A percentile compares a stretch with the other conserved stretches of the same genome.
These are phyloP conservation scores for Meloidogyne hapla DNA, from an alignment of 1,140 invertebrate genomes.

Conservation along the genomic window DNA sequence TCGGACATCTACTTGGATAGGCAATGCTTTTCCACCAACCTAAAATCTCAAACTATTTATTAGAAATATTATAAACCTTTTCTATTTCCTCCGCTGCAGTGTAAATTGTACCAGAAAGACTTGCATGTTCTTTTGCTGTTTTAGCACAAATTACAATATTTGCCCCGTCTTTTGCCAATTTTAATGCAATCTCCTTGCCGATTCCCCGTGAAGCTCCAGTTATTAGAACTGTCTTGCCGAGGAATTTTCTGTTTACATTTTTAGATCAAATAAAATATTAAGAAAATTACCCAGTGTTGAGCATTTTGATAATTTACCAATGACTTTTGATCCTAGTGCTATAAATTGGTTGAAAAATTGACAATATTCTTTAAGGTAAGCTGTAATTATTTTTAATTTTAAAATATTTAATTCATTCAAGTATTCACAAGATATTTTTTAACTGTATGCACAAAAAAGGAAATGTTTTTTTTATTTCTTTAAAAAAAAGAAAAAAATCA, in stretches of 20 bases:
- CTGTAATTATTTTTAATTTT: no score
- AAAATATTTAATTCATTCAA: background rate
- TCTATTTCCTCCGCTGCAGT: conserved; percentile 90
- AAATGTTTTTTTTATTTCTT: background rate
- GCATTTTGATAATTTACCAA: conserved; percentile 2
- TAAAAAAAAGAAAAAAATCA: no score
- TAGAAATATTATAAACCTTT: conserved; percentile 52
- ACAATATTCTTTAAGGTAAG: no score
- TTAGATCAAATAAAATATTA: background rate
- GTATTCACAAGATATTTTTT: background rate
- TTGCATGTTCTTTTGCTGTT: conserved; percentile 74
- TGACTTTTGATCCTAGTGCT: background rate
- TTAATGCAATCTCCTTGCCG: conserved; percentile 87
- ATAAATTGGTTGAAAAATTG: no score
- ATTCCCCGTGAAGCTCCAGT: conserved; percentile 95
- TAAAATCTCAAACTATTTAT: conserved; percentile 40
- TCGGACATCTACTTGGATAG: conserved; percentile 89
- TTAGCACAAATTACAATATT: conserved; percentile 64
- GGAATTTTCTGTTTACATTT: conserved; percentile 72
- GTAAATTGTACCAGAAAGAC: conserved; percentile 95
- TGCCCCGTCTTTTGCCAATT: conserved; percentile 78
- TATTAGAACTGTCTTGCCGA: conserved; percentile 87
- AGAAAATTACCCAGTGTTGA: conserved; percentile 37
- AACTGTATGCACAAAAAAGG: background rate
- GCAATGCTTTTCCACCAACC: conserved; percentile 88